Base-by-base conservation (phyloP, 2,113 vertebrate genomes). In the Colius striatus region DNA sequence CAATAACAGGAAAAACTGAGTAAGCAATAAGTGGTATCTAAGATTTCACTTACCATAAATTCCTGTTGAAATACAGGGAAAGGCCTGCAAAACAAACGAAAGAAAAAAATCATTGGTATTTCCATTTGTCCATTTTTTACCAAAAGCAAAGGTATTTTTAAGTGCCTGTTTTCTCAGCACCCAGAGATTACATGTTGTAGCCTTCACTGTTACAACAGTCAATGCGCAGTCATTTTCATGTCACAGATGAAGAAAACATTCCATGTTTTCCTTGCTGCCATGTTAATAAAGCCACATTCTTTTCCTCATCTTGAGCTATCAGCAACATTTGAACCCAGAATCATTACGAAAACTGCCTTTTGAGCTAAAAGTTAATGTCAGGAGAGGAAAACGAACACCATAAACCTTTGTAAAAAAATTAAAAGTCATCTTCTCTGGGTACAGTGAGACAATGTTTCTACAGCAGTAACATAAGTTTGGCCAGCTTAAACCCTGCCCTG, bases 41-140 rank as follows among this genome's bases (percentile, higher is more conserved):
- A 66, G 45, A 67, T 95, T 62, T 70, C 70, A 67, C 99, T 99
- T 98, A 99, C 99, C 99, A 96, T 99, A 99, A 98, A 99, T 99
- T 97, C 99, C 99, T 5, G 99, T 99, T 84, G 99, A 99, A 98
- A 99, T 99, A 95, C 99, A 99, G 27, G 99, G 99, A 95, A 99
- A 99, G 89, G 99, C 99, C 99, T 99, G 98, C 79, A 97, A 98
- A 98, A 92, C 85, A 95, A 97, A 97, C 7, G 5, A 84, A 90
- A 89, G 5, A 7, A 92, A 75, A 75, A n/a, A 32, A 66, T 96
- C 48, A 97, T 90, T 90, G 87, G 19, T 27, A 82, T 87, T 95
- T 89, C 87, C 54, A 14, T 53, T 92, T 85, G 60, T 1, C 11
- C 62, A 54, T 38, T 53, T 94, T 65, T 90, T 53, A 82, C 62